Percentiles rank a stretch among this genome's conserved stretches.
phyloP scores from a whole-genome alignment of 2,888 invertebrate genomes.

The Plemyria rubiginata region DNA sequence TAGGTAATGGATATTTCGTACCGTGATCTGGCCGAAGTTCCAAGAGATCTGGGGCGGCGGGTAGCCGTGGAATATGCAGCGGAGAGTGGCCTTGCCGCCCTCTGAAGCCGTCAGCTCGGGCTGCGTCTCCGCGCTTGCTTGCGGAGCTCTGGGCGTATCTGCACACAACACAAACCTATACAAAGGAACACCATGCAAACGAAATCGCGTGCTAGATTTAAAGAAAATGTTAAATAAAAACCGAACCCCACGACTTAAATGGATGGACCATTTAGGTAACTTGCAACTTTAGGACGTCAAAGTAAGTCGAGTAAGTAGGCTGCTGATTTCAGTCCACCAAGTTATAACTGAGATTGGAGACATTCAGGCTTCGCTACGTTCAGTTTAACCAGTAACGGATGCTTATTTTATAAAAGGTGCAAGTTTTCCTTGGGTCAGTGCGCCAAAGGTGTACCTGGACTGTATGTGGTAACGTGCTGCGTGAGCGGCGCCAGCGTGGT shows the following conservation, averaged over 20 bases:
- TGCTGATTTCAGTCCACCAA: too few species aligned
- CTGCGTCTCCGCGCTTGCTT: conserved; percentile 73
- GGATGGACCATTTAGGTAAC: too few species aligned
- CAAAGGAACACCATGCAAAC: background rate
- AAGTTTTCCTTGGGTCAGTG: background rate
- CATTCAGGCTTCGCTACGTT: too few species aligned
- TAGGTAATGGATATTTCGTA: conserved; percentile 61
- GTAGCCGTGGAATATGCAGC: conserved; percentile 90
- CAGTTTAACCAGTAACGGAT: too few species aligned
- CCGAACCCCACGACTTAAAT: too few species aligned
- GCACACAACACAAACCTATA: conserved; percentile 2
- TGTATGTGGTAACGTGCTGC: conserved; percentile 47
- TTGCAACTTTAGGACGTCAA: too few species aligned
- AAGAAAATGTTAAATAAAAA: too few species aligned
- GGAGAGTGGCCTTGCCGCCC: conserved; percentile 89
- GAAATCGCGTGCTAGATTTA: too few species aligned
- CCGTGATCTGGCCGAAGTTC: conserved; percentile 89
- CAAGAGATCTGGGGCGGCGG: conserved; percentile 92
- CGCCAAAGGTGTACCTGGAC: conserved; percentile 45
- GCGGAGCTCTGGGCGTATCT: conserved; percentile 55
- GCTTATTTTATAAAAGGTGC: background rate
- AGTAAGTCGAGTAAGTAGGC: too few species aligned
- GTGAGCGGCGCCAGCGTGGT: conserved; percentile 27
- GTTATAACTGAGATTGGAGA: too few species aligned
- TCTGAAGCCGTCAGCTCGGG: conserved; percentile 87